Evolutionary conservation across 2,797 vertebrate genomes (phyloP).

Genomic region (Parauchenoglanis punctatus): DNA sequence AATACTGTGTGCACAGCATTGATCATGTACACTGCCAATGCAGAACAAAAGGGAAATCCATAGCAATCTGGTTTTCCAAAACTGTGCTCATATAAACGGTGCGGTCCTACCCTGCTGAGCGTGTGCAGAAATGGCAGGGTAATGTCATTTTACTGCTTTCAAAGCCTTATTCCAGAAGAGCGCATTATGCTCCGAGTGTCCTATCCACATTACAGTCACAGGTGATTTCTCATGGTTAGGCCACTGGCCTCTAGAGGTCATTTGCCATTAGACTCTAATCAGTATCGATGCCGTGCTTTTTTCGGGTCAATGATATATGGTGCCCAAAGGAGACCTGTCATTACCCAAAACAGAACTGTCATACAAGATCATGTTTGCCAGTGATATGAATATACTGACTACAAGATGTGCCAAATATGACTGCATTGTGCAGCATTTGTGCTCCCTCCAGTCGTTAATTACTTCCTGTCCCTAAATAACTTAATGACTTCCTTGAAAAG

Average conservation of each 20-base stretch:
- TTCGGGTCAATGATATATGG: conserved; percentile 3
- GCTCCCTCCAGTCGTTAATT: conserved; percentile 26
- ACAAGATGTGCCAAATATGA: not conserved
- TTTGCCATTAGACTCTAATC: conserved; percentile 19
- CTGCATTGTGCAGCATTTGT: not conserved
- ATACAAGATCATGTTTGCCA: not conserved
- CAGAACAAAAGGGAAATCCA: conserved; percentile 12
- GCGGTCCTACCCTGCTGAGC: not conserved
- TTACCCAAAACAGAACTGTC: conserved; percentile 18
- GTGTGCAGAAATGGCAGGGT: conserved; percentile 29
- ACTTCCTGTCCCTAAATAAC: conserved; percentile 38
- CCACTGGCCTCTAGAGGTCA: conserved; percentile 3
- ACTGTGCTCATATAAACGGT: not conserved
- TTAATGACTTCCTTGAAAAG: conserved; percentile 35
- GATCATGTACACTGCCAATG: not conserved
- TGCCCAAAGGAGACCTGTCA: conserved; percentile 8
- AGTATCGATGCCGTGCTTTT: not conserved
- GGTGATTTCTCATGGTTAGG: conserved; percentile 14
- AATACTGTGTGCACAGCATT: not conserved
- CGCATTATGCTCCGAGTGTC: conserved; percentile 1
- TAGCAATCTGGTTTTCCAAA: conserved; percentile 17
- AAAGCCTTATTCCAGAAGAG: conserved; percentile 25
- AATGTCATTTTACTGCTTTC: conserved; percentile 44
- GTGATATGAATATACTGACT: conserved; percentile 1
- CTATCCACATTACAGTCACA: not conserved